Evolutionary conservation across 2,113 vertebrate species (phyloP).

Genomic region (Nannospalax galili): DNA sequence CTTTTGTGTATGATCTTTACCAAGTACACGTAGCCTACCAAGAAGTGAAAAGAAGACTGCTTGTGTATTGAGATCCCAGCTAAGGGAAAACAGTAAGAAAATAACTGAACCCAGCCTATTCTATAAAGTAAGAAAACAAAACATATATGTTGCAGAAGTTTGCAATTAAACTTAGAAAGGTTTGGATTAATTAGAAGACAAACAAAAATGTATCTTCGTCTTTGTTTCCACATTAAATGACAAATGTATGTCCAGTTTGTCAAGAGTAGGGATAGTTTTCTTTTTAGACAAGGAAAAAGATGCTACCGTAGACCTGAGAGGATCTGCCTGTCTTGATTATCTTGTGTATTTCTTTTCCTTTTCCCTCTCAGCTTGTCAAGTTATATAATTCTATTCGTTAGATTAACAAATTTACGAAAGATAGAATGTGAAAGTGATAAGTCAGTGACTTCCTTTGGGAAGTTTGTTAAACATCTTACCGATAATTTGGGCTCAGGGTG

Average conservation of each 20-base stretch:
- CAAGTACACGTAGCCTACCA: constrained; percentile 35
- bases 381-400: background rate
- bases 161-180: background rate
- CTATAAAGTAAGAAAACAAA: constrained; percentile 26
- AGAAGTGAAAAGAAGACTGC: constrained; percentile 47
- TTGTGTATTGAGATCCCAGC: background rate
- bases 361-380: background rate
- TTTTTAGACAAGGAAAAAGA: constrained; percentile 15
- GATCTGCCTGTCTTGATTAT: constrained; percentile 36
- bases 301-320: constrained; percentile 13
- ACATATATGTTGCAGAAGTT: background rate
- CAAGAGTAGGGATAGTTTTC: constrained; percentile 38
- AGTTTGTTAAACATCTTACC: background rate
- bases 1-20: constrained; percentile 60
- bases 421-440: background rate
- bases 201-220: background rate
- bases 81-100: constrained; percentile 38
- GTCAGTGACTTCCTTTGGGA: background rate
- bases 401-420: background rate
- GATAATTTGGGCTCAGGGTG: background rate
- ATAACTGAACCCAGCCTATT: constrained; percentile 20
- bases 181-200: constrained; percentile 1
- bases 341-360: constrained; percentile 14
- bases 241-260: constrained; percentile 31
- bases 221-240: background rate